These are phyloP conservation scores for Campylomormyrus numenius DNA, from an alignment of 2,113 vertebrate species.

Conservation along the genomic window DNA sequence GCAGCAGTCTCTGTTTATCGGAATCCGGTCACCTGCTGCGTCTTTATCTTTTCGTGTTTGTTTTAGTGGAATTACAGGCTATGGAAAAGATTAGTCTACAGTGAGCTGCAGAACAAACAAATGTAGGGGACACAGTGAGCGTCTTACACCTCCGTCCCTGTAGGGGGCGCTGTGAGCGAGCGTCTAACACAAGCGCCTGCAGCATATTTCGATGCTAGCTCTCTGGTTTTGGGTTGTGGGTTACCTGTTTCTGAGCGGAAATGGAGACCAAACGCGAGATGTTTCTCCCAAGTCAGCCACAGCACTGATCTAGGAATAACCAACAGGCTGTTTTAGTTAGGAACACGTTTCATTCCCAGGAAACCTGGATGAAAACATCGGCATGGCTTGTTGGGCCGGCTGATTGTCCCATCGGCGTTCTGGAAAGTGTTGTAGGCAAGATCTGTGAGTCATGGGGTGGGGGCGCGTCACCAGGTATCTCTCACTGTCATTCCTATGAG, in stretches of 20 bases:
- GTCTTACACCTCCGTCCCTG: background rate
- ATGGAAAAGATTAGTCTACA: background rate
- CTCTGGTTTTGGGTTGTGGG: background rate
- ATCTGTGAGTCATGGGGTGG: background rate
- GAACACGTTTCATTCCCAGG: background rate
- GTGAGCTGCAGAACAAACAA: background rate
- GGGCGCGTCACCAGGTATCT: background rate
- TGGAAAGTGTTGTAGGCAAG: background rate
- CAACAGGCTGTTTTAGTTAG: background rate
- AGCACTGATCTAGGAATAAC: background rate
- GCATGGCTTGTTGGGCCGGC: background rate
- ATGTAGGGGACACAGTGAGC: background rate
- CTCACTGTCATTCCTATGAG: background rate
- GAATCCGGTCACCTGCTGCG: background rate
- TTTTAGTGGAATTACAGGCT: background rate
- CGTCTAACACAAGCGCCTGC: background rate
- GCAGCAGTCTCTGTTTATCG: background rate
- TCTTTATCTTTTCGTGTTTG: background rate
- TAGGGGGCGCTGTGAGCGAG: background rate
- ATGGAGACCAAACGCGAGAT: background rate
- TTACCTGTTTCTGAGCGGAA: background rate
- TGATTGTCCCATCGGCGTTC: background rate
- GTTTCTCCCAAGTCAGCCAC: background rate
- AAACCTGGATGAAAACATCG: background rate
- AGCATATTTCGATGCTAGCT: background rate